Base-by-base conservation (phyloP, 2,113 vertebrate genomes). In the Apus apus region DNA sequence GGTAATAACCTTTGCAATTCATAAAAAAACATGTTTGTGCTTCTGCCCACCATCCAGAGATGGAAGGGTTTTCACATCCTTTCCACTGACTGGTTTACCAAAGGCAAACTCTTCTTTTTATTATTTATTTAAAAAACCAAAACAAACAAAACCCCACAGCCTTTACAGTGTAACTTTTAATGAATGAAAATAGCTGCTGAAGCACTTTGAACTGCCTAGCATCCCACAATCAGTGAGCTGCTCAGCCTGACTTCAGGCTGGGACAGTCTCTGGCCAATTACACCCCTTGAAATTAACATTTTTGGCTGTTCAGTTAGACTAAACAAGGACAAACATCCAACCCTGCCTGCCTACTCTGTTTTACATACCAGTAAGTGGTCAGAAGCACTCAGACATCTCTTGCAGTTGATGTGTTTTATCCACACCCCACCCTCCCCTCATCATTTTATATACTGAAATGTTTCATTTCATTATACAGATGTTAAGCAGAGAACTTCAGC, bases 371-470 rank as follows among this genome's bases (percentile, higher is more conserved):
- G 62, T 17, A 20, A 66, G 22, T 3, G 51, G 70, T 34, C 26
- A 66, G 40, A 30, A 94, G 43, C 48, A 36, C 71, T 58, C 70
- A 30, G 5, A 57, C 30, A 58, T 9, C 32, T 40, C 25, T 32
- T 57, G 57, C 62, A 51, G 40, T 11, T 0, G 1, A 83, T 50
- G 29, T 27, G 50, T 36, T 61, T 46, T 30, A 34, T 6, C n/a
- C 64, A 22, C 15, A 34, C 38, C n/a, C 13, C 15, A 3, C 77
- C 25, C 66, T 8, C 46, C 48, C 43, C 36, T 46, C 57, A 8
- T 4, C 13, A 5, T 13, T 60, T 64, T 7, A 46, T 0, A 15
- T 3, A 51, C 1, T 5, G 26, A 61, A 16, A 16, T 18, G 5
- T 10, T 87, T 5, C 3, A 8, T n/a, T 66, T 40, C 46, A 6